A percentile compares a stretch with the other conserved stretches of the same genome.
Evolutionary conservation across 2,797 vertebrate species (phyloP).

Genomic region (Mormyrus proboscirostris): DNA sequence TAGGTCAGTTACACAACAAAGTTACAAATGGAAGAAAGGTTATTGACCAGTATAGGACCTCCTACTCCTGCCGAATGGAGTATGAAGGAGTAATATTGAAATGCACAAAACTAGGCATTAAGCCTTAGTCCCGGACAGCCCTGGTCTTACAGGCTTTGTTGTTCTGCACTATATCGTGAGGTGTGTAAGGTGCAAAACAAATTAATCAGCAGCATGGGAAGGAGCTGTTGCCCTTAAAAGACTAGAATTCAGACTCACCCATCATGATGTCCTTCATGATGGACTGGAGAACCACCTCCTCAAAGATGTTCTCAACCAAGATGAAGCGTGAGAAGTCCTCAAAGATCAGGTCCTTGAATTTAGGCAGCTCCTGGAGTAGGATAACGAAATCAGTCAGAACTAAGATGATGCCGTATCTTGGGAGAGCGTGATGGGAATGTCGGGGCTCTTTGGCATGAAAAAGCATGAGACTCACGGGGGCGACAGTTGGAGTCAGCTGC

Average conservation of each 20-base stretch:
- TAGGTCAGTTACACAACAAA: neutral
- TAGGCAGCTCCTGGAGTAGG: constrained; percentile 71
- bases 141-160: neutral
- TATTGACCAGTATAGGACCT: neutral
- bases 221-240: neutral
- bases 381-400: neutral
- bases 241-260: constrained; percentile 57
- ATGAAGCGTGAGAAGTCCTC: constrained; percentile 88
- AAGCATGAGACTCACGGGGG: constrained; percentile 59
- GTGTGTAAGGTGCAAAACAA: neutral
- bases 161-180: neutral
- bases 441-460: neutral
- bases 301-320: constrained; percentile 86
- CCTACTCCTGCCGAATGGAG: neutral
- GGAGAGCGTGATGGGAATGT: neutral
- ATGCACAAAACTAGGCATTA: neutral
- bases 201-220: neutral
- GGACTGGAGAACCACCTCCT: constrained; percentile 88
- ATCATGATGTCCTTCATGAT: constrained; percentile 94
- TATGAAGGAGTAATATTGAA: neutral
- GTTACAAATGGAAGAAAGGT: neutral
- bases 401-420: neutral
- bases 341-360: constrained; percentile 88
- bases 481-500: constrained; percentile 78
- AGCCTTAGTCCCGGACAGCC: neutral